Percentiles rank a stretch among this genome's conserved stretches.
phyloP scores from a whole-genome alignment of 2,113 vertebrate genomes.

The Nyctereutes procyonoides region DNA sequence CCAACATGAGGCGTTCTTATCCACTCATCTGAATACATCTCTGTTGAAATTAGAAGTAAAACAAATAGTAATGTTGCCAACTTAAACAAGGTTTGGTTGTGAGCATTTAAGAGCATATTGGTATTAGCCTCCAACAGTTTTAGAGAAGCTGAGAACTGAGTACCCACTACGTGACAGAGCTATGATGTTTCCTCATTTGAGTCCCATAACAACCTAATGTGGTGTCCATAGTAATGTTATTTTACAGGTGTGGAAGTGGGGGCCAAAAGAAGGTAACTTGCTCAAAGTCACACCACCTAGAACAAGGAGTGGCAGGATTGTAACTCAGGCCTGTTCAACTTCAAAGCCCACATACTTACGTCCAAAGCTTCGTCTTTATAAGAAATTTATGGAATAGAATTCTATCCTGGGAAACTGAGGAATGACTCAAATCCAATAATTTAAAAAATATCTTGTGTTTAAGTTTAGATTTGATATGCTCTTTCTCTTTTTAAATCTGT shows the following conservation, averaged over 20 bases:
- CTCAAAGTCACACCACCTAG: neutral
- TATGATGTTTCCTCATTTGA: neutral
- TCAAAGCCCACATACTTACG: neutral
- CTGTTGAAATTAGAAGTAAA: slow-evolving; percentile 8
- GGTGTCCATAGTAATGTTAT: neutral
- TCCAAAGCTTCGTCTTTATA: neutral
- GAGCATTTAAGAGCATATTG: neutral
- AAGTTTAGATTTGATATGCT: neutral
- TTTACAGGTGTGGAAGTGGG: neutral
- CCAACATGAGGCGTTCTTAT: neutral
- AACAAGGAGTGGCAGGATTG: neutral
- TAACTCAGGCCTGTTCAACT: neutral
- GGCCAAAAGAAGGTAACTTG: neutral
- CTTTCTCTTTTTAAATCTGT: slow-evolving; percentile 5
- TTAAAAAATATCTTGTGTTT: neutral
- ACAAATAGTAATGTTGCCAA: neutral
- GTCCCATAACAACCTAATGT: neutral
- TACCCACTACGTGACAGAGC: neutral
- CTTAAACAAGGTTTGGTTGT: neutral
- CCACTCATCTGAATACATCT: neutral
- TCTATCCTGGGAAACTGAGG: slow-evolving; percentile 53
- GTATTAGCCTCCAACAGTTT: neutral
- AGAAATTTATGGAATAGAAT: neutral
- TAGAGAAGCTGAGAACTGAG: neutral
- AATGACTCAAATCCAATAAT: slow-evolving; percentile 5